These are phyloP conservation scores for Tupiocoris notatus DNA, from an alignment of 2,888 invertebrate genomes.

Conservation along the genomic window DNA sequence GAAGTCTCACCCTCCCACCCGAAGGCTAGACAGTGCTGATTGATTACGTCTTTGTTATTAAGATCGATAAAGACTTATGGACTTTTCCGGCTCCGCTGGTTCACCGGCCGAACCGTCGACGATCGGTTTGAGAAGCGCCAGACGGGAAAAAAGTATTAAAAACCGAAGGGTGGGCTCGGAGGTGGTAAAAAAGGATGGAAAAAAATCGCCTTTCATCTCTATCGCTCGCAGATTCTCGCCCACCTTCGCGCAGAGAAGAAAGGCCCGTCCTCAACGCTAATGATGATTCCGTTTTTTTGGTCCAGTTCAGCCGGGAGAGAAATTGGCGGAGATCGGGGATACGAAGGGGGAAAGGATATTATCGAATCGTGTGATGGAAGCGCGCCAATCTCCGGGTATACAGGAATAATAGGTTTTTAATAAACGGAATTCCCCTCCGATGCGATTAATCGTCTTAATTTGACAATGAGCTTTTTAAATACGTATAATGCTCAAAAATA, in stretches of 20 bases:
- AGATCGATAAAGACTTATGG: slow-evolving; percentile 44
- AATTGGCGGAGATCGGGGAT: neutral
- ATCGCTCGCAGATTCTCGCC: neutral
- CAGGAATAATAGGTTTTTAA: no score
- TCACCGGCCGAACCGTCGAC: neutral
- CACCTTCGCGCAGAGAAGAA: neutral
- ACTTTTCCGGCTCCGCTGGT: slow-evolving; percentile 16
- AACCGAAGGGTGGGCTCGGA: neutral
- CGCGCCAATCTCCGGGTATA: neutral
- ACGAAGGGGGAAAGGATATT: neutral
- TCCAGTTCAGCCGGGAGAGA: neutral
- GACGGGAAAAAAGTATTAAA: neutral
- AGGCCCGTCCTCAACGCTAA: neutral
- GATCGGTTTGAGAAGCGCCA: neutral
- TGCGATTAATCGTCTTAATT: no score
- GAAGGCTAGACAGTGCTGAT: slow-evolving; percentile 41
- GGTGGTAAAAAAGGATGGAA: neutral
- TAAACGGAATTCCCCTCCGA: no score
- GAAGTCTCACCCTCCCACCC: neutral
- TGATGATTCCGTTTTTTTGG: neutral
- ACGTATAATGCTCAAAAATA: no score
- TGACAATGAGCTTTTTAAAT: no score
- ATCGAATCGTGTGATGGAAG: neutral
- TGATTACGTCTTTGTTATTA: slow-evolving; percentile 43
- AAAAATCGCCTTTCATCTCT: no score